These are phyloP conservation scores for Atrichornis clamosus DNA, from an alignment of 2,113 vertebrate genomes.

Conservation along the genomic window DNA sequence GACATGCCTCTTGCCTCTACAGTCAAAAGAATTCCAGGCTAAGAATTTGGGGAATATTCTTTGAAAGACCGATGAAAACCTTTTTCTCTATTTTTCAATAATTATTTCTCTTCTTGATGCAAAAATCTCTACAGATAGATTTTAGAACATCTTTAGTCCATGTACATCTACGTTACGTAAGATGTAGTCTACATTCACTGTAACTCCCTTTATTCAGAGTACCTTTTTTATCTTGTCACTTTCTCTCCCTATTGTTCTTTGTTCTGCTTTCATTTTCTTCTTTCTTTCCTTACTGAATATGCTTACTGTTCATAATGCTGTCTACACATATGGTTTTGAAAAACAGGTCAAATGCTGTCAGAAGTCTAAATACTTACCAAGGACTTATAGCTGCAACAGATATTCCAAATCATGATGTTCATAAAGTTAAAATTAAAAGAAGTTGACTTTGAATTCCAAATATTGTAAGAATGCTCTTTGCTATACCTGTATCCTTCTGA, in stretches of 20 bases:
- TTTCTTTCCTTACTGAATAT: background rate
- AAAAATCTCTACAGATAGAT: background rate
- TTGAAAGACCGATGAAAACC: accelerated
- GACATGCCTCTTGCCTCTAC: background rate
- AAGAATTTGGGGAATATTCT: background rate
- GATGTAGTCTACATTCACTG: background rate
- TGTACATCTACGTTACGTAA: background rate
- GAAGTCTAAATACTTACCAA: background rate
- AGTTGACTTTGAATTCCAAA: background rate
- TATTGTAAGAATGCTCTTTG: background rate
- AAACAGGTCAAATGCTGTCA: background rate
- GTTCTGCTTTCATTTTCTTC: background rate
- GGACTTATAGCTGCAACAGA: background rate
- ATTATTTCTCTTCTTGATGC: background rate
- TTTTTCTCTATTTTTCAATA: background rate
- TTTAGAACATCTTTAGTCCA: background rate
- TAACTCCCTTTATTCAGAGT: background rate
- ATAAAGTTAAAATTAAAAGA: background rate
- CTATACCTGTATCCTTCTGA: background rate
- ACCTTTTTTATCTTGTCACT: background rate
- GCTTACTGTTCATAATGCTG: background rate
- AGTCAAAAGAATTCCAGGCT: background rate
- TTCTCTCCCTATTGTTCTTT: background rate
- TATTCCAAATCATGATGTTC: background rate
- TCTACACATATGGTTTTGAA: background rate